phyloP scores from a whole-genome alignment of 2,113 vertebrate species.

The Cyphomyrus plagiostoma region DNA sequence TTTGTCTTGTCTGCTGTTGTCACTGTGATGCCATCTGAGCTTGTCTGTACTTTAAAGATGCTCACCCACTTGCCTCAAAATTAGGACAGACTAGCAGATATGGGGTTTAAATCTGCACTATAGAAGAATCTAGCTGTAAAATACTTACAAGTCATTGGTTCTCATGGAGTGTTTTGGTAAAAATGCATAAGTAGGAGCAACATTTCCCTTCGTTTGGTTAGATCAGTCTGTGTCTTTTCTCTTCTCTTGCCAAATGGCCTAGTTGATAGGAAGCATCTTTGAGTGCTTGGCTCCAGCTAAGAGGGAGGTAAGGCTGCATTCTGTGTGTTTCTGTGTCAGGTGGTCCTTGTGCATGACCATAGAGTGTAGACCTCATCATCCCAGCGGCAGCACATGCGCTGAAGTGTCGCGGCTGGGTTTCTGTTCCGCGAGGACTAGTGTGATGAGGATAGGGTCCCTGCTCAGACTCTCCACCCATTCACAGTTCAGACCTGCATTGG shows the following conservation, averaged over 20 bases:
- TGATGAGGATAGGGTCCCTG: background rate
- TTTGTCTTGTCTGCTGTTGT: background rate
- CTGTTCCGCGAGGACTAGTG: background rate
- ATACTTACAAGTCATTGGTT: background rate
- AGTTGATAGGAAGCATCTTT: conserved; percentile 66
- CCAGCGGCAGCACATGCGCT: conserved; percentile 5
- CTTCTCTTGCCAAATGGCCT: conserved; percentile 46
- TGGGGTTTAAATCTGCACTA: background rate
- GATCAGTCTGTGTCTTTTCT: conserved; percentile 41
- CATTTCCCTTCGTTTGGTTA: conserved; percentile 34
- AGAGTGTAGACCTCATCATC: conserved; percentile 35
- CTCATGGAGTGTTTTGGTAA: background rate
- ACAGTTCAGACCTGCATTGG: background rate
- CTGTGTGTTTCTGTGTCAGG: conserved; percentile 24
- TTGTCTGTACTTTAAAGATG: background rate
- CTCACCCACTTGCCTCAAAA: background rate
- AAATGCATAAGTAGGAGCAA: conserved; percentile 27
- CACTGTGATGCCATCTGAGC: background rate
- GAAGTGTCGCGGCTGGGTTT: conserved; percentile 20
- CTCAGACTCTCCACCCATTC: background rate
- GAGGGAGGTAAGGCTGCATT: conserved; percentile 58
- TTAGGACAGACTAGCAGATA: background rate
- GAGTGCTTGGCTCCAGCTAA: conserved; percentile 62
- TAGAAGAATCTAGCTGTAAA: background rate
- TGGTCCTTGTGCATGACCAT: conserved; percentile 40